A percentile compares a stretch with the other conserved stretches of the same genome.
These are phyloP conservation scores for Amphiura filiformis DNA, from an alignment of 35 echinoderm and acorn worm species.

Conservation along the genomic window DNA sequence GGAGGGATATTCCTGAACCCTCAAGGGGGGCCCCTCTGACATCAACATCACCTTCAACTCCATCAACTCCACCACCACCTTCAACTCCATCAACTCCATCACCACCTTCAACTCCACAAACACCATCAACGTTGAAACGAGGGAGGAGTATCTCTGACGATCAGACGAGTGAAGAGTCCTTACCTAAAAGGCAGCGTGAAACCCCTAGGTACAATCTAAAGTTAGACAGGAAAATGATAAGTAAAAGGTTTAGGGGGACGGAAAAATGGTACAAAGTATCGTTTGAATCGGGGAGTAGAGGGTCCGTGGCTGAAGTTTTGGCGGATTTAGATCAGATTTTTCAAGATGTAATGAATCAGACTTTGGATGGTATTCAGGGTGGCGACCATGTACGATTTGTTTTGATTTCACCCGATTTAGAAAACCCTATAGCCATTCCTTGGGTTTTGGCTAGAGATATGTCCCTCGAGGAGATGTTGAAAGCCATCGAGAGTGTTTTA, in stretches of 20 bases:
- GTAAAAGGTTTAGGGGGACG: neutral
- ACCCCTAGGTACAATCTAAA: neutral
- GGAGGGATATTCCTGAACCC: neutral
- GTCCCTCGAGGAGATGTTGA: conserved; percentile 23
- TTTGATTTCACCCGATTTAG: conserved; percentile 25
- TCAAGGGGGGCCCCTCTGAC: no score
- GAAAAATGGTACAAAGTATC: neutral
- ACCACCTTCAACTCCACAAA: neutral
- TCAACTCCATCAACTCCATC: neutral
- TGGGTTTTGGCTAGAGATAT: conserved; percentile 37
- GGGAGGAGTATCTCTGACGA: no score
- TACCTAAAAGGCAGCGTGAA: neutral
- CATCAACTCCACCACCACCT: neutral
- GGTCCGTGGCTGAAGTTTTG: neutral
- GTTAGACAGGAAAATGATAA: neutral
- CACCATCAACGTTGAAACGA: neutral
- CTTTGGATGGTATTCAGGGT: neutral
- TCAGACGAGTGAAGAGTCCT: no score
- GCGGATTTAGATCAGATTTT: neutral
- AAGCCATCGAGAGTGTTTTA: conserved; percentile 22
- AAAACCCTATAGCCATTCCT: conserved; percentile 43
- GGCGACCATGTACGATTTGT: conserved; percentile 38
- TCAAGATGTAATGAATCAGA: neutral
- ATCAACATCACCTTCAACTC: no score
- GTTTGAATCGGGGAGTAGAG: neutral